Conservation (phyloP, 1,140 invertebrate genomes). For the Xylocopa sonorina region DNA sequence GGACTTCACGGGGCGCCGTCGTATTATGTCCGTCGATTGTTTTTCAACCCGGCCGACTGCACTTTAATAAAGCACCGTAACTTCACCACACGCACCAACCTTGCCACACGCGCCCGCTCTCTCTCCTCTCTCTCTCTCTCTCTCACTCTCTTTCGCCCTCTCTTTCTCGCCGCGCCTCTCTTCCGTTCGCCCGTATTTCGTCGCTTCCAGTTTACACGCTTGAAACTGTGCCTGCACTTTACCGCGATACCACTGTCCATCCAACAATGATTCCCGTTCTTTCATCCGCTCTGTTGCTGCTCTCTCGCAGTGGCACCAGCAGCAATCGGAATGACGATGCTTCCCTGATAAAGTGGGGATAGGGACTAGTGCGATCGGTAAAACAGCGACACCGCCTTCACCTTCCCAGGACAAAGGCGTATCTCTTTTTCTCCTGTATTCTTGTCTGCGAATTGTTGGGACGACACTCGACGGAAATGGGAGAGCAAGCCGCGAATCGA, state of each 20-base stretch:
- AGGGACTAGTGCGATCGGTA: constrained; percentile 38
- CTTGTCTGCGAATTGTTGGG: background rate
- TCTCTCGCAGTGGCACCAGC: constrained; percentile 28
- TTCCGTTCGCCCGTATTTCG: background rate
- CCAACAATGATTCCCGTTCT: constrained; percentile 50
- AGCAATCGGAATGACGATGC: constrained; percentile 8
- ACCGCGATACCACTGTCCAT: constrained; percentile 29
- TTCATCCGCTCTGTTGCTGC: constrained; percentile 32
- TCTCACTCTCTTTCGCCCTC: constrained; percentile 36
- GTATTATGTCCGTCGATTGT: constrained; percentile 75
- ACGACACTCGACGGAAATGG: background rate
- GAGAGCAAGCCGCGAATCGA: background rate
- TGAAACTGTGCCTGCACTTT: constrained; percentile 2
- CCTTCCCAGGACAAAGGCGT: background rate
- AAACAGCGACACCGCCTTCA: constrained; percentile 40
- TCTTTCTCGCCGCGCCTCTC: constrained; percentile 34
- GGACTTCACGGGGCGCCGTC: constrained; percentile 83
- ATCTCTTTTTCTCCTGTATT: background rate
- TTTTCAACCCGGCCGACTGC: constrained; percentile 63
- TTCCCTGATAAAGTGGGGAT: constrained; percentile 33
- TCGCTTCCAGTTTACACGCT: constrained; percentile 22
- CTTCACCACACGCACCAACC: constrained; percentile 46
- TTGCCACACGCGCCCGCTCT: constrained; percentile 43
- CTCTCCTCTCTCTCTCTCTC: constrained; percentile 35
- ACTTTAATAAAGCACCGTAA: constrained; percentile 49